Conservation (phyloP, 2,797 vertebrate species). For the Galagoides demidoff region DNA sequence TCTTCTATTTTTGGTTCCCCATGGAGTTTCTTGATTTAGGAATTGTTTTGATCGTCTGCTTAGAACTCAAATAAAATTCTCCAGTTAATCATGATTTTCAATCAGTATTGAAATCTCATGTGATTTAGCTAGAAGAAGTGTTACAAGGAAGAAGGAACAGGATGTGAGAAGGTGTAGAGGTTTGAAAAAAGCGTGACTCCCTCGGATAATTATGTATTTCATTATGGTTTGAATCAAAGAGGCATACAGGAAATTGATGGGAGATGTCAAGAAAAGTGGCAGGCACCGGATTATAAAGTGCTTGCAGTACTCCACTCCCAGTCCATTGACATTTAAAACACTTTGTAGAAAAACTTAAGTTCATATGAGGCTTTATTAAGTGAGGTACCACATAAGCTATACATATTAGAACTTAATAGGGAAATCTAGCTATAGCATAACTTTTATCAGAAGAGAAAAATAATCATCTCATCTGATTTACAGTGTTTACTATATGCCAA, state of each 20-base stretch:
- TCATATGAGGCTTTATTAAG: not conserved
- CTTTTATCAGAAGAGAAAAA: not conserved
- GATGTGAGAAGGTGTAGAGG: not conserved
- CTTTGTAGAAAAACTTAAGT: slow-evolving; percentile 8
- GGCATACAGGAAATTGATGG: not conserved
- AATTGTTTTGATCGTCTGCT: not conserved
- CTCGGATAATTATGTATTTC: not conserved
- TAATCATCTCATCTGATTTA: slow-evolving; percentile 9
- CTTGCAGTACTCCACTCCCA: not conserved
- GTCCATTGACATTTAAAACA: not conserved
- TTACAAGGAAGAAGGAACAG: not conserved
- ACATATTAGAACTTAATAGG: not conserved
- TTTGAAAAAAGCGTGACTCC: not conserved
- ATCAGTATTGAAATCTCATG: not conserved
- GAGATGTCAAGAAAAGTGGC: not conserved
- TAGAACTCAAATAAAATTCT: slow-evolving; percentile 36
- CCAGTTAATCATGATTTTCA: not conserved
- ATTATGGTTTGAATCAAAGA: slow-evolving; percentile 6
- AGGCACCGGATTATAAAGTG: not conserved
- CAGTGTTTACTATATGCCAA: not conserved
- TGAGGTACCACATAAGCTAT: not conserved
- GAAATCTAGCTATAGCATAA: not conserved
- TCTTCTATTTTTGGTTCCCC: not conserved
- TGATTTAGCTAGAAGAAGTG: not conserved
- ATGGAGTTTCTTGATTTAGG: not conserved